Evolutionary conservation across 2,888 invertebrate species (phyloP).

Genomic region (Asteroscopus sphinx): DNA sequence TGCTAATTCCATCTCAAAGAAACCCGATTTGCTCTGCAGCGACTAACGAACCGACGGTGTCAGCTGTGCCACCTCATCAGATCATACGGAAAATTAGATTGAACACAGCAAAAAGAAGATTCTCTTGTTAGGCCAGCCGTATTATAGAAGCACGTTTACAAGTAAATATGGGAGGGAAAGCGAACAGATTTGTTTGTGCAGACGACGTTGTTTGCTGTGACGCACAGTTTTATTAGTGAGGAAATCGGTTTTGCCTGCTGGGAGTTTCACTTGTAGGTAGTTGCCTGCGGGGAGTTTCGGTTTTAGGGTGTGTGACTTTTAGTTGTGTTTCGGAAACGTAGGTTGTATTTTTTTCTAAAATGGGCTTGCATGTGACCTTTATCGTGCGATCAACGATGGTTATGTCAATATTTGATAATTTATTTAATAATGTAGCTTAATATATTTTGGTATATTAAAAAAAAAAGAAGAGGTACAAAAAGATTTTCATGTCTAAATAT

Average conservation of each 20-base stretch:
- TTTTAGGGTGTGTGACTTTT: slow-evolving; percentile 22
- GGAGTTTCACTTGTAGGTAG: slow-evolving; percentile 10
- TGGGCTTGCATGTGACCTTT: no score
- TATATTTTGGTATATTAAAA: no score
- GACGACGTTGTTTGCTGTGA: slow-evolving; percentile 43
- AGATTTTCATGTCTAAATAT: no score
- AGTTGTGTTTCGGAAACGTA: slow-evolving; percentile 3
- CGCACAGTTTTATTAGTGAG: slow-evolving; percentile 39
- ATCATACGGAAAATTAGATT: slow-evolving; percentile 73
- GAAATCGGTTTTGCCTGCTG: slow-evolving; percentile 34
- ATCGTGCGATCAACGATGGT: no score
- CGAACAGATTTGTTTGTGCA: slow-evolving; percentile 52
- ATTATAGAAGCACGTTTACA: slow-evolving; percentile 43
- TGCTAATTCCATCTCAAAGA: slow-evolving; percentile 82
- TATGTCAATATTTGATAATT: no score
- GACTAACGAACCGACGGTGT: slow-evolving; percentile 76
- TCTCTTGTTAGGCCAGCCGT: slow-evolving; percentile 50
- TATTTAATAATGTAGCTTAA: no score
- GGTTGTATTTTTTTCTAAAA: no score
- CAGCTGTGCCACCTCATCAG: slow-evolving; percentile 73
- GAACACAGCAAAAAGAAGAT: slow-evolving; percentile 59
- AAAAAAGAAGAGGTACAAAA: no score
- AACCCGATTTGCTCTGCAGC: slow-evolving; percentile 68
- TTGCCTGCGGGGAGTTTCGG: no score
- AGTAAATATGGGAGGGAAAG: slow-evolving; percentile 45